Base-by-base conservation (phyloP, 2,888 invertebrate genomes). In the Loripinus fragilis region DNA sequence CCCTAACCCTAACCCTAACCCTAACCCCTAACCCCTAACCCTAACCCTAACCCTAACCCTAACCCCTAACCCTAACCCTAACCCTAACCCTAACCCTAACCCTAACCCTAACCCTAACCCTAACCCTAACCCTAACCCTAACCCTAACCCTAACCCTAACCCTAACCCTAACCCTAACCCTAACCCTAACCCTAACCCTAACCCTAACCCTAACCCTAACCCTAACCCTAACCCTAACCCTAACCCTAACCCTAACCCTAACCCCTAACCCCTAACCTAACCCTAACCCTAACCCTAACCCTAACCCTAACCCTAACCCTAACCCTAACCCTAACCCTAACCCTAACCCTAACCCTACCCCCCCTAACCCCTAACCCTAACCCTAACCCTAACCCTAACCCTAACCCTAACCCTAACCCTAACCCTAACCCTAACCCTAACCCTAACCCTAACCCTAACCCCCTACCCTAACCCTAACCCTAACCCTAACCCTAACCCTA, bases 161-260 rank as follows among this genome's bases (percentile, higher is more conserved):
- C 67, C 45, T 42, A 67, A 41, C 67, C 67, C 45, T 72, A 77
- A 72, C 77, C 77, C 69, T 73, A 77, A 64, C 77, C 77, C 76
- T 67, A 75, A 74, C 55, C 71, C 70, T 67, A 45, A 68, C 42
- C 69, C 60, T 52, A 73, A 45, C 50, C 42, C 68, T 45, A 77
- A 72, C 72, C 72, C 72, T 68, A 72, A 72, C 81, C 85, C 66
- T 50, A 71, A 55, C 71, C 66, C 38, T 64, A 71, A 71, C 71
- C 71, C 65, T 71, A 41, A 42, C 42, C 42, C 67, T 42, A 41
- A 67, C 67, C 41, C 41, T 42, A 41, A 67, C 67, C 67, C 67
- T 42, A 42, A 41, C 72, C 77, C 69, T 68, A 67, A 52, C 71
- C 42, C 42, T n/a, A 48, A 45, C 48, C 35, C 66, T n/a, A n/a